These are phyloP conservation scores for Kobus ellipsiprymnus DNA, from an alignment of 2,113 vertebrate species.

Conservation along the genomic window DNA sequence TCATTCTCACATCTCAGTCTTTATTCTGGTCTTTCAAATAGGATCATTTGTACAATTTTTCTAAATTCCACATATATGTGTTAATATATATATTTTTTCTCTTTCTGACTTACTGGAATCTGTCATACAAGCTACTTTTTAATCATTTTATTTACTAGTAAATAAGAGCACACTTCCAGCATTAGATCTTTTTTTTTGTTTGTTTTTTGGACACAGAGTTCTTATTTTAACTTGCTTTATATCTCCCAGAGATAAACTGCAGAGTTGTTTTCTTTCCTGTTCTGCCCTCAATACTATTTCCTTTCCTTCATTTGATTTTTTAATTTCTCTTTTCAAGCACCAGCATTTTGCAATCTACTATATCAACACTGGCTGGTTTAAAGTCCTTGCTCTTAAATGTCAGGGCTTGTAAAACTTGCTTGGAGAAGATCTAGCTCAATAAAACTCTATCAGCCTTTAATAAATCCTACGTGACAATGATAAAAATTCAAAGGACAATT, in stretches of 20 bases:
- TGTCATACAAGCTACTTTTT: not conserved
- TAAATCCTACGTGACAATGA: constrained; percentile 9
- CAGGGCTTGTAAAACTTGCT: constrained; percentile 51
- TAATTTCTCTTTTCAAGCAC: not conserved
- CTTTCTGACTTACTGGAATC: not conserved
- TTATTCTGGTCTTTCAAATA: not conserved
- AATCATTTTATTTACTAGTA: not conserved
- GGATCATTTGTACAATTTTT: not conserved
- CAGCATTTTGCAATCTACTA: constrained; percentile 45
- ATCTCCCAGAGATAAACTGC: not conserved
- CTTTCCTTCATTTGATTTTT: not conserved
- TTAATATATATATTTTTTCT: not conserved
- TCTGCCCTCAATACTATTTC: not conserved
- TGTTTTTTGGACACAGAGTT: not conserved
- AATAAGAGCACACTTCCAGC: not conserved
- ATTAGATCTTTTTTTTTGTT: not conserved
- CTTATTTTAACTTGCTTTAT: not conserved
- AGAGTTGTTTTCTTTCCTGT: not conserved
- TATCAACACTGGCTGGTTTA: not conserved
- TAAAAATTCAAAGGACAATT: constrained; percentile 17
- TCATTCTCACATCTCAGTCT: not conserved
- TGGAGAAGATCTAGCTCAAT: constrained; percentile 22
- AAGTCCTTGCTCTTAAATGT: constrained; percentile 44
- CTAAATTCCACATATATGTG: not conserved
- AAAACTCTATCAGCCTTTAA: constrained; percentile 36